A percentile compares a stretch with the other conserved stretches of the same genome.
These are phyloP conservation scores for Protomyctophum bolini DNA, from an alignment of 2,113 vertebrate species.

Conservation along the genomic window DNA sequence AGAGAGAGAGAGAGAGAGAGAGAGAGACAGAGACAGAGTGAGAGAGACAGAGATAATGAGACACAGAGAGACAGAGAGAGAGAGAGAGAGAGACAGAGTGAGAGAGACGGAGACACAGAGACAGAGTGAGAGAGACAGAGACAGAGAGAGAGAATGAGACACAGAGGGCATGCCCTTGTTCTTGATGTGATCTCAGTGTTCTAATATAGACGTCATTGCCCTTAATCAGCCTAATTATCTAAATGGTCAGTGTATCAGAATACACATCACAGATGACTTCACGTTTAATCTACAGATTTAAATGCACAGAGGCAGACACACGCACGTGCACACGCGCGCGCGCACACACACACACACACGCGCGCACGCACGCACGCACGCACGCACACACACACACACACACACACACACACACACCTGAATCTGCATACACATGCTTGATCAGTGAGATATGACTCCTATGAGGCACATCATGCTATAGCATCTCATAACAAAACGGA, in stretches of 20 bases:
- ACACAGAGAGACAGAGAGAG: no score
- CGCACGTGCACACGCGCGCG: conserved; percentile 13
- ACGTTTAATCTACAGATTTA: no score
- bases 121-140: no score
- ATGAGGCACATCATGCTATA: no score
- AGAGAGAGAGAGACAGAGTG: no score
- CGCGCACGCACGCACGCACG: not conserved
- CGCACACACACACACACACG: conserved; percentile 4
- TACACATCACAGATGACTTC: conserved; percentile 1
- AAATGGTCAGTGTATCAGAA: conserved; percentile 29
- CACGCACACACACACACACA: conserved; percentile 11
- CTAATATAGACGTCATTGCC: not conserved
- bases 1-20: no score
- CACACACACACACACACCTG: not conserved
- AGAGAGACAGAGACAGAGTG: no score
- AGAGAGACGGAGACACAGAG: no score
- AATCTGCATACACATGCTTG: not conserved
- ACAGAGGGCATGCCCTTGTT: conserved; percentile 26
- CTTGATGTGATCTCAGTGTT: conserved; percentile 20
- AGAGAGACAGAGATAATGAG: no score
- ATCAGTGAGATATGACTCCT: no score
- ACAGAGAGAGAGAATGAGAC: not conserved
- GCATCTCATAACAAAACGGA: no score
- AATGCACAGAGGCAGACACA: not conserved
- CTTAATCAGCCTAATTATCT: not conserved